Percentiles rank a stretch among this genome's conserved stretches.
Conservation (phyloP, 35 echinoderm and acorn worm species). For the Strongylocentrotus purpuratus region DNA sequence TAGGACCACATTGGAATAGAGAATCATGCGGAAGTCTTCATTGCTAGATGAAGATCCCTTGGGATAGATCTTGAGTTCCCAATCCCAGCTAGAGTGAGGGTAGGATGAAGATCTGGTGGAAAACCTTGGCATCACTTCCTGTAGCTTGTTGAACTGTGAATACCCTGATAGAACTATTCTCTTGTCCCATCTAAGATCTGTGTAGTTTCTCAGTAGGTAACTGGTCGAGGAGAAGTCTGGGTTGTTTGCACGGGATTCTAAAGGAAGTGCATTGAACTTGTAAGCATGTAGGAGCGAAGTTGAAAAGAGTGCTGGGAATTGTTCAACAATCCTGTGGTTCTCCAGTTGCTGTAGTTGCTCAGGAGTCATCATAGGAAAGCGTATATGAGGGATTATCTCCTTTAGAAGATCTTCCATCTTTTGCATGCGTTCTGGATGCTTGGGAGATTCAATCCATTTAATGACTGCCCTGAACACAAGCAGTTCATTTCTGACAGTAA, state of each 20-base stretch:
- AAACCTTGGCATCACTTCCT: conserved; percentile 94
- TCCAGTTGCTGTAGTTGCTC: conserved; percentile 87
- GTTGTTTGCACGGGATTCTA: conserved; percentile 69
- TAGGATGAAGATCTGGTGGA: conserved; percentile 90
- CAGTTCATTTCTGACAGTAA: conserved; percentile 87
- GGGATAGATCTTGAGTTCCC: conserved; percentile 98
- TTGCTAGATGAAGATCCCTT: conserved; percentile 93
- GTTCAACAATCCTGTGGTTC: conserved; percentile 67
- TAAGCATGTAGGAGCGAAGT: conserved; percentile 79
- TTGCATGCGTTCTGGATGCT: conserved; percentile 71
- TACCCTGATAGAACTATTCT: conserved; percentile 84
- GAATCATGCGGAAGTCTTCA: conserved; percentile 90
- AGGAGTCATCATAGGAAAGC: conserved; percentile 95
- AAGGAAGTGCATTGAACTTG: conserved; percentile 87
- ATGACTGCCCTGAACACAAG: conserved; percentile 82
- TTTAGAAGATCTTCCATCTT: conserved; percentile 69
- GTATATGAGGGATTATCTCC: conserved; percentile 80
- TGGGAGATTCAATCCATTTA: conserved; percentile 92
- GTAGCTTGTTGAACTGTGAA: conserved; percentile 83
- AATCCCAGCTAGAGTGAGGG: conserved; percentile 96
- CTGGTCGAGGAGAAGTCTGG: conserved; percentile 71
- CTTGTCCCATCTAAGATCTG: conserved; percentile 95
- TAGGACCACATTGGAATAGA: conserved; percentile 95
- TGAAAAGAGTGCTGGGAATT: conserved; percentile 68
- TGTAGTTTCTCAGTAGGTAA: conserved; percentile 92